Conservation (phyloP, 2,888 invertebrate genomes). For the Boloria euphrosyne region DNA sequence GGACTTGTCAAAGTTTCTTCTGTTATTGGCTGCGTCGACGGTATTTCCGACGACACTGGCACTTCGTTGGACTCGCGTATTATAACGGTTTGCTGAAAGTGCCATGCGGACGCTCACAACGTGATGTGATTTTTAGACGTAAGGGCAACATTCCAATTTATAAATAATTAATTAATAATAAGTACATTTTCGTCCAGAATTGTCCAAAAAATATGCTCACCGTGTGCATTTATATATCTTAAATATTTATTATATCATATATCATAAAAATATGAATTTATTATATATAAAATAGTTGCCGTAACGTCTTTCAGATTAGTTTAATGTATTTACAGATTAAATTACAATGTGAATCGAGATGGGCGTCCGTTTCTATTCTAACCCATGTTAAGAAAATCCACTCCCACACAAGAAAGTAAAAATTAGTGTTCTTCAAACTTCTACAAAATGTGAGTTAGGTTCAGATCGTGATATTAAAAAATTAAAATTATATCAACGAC, state of each 20-base stretch:
- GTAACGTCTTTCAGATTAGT: constrained; percentile 64
- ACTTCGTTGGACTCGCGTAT: constrained; percentile 76
- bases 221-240: too few relatives aligned
- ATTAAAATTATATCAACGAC: constrained; percentile 15
- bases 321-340: constrained; percentile 55
- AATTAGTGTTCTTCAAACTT: constrained; percentile 48
- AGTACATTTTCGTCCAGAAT: not conserved
- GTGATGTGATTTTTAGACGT: constrained; percentile 53
- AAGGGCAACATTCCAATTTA: constrained; percentile 22
- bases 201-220: not conserved
- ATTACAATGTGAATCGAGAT: constrained; percentile 55
- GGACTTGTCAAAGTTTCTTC: constrained; percentile 48
- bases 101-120: constrained; percentile 80
- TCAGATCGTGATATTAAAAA: constrained; percentile 32
- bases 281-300: constrained; percentile 50
- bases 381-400: constrained; percentile 62
- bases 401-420: constrained; percentile 52
- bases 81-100: constrained; percentile 81
- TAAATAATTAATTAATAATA: not conserved
- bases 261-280: not conserved
- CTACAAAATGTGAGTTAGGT: constrained; percentile 46
- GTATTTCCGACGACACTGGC: constrained; percentile 61
- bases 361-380: constrained; percentile 53
- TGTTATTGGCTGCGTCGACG: constrained; percentile 52
- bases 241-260: too few relatives aligned